Base-by-base conservation (phyloP, 2,888 invertebrate species). In the Cyclophora albipunctata region DNA sequence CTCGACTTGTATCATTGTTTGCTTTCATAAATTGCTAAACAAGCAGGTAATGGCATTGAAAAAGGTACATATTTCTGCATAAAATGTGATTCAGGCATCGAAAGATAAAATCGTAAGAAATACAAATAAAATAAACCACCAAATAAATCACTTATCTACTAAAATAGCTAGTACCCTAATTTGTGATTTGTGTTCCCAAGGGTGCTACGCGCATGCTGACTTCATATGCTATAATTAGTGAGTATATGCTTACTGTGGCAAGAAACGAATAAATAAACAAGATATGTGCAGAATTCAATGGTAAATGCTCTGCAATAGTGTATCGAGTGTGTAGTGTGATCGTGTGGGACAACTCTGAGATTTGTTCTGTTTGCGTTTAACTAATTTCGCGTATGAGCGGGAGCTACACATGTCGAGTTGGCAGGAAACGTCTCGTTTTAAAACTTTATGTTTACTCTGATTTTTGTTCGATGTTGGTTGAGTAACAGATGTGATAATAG, bases 131-230 rank as follows among this genome's bases (percentile, higher is more conserved):
- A 66, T 63, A 60, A 67, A 68, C 70, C 57, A 67, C 65, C 64
- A 70, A 60, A 67, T 73, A 73, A 70, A 20, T 20, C 20, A 20
- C 5, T 65, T 62, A 58, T 77, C 74, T 79, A 82, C 79, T 73
- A 64, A 71, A 46, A 49, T 40, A 40, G 37, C 34, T 42, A 40
- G n/a, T 42, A 69, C 73, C 73, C 20, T 20, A 20, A 79, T 69
- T 55, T 75, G 69, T 78, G 75, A 72, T 72, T 74, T 71, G 73
- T 73, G 68, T 72, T 73, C 73, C 75, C 77, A 77, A 69, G 66
- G 66, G 71, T 71, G 63, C 71, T 83, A 81, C 73, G 69, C 74
- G 79, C 84, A 84, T 84, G 84, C 84, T 80, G 70, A 78, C 66
- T 76, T 76, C 73, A 77, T 77, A 74, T 57, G 67, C 78, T 81